phyloP scores from a whole-genome alignment of 2,797 vertebrate species.

The Crenuchus spilurus region DNA sequence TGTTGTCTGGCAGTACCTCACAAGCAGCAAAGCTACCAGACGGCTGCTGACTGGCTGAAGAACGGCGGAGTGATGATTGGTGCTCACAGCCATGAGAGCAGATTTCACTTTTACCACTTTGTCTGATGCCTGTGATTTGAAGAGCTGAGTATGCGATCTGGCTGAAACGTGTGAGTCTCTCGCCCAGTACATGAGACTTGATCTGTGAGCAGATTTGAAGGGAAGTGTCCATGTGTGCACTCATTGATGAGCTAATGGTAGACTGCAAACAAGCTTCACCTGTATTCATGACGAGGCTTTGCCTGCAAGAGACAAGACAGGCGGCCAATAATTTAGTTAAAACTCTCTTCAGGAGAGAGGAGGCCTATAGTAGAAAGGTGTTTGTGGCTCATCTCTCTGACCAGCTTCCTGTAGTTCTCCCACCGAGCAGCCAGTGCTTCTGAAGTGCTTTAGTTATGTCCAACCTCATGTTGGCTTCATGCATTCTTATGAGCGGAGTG shows the following conservation, averaged over 20 bases:
- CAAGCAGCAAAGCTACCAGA: too few relatives aligned
- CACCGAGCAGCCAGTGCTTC: constrained; percentile 6
- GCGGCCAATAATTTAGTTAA: constrained; percentile 8
- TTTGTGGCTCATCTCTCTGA: not conserved
- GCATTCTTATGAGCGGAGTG: constrained; percentile 20
- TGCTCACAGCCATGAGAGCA: too few relatives aligned
- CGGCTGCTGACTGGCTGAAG: too few relatives aligned
- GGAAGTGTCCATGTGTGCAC: not conserved
- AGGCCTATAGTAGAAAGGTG: constrained; percentile 5
- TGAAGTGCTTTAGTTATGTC: constrained; percentile 27
- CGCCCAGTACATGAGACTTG: too few relatives aligned
- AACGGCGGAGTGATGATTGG: too few relatives aligned
- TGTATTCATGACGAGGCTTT: not conserved
- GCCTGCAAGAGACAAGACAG: not conserved
- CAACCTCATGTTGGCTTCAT: constrained; percentile 29
- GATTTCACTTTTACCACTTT: too few relatives aligned
- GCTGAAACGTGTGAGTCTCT: too few relatives aligned
- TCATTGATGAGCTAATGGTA: too few relatives aligned
- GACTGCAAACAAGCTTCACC: too few relatives aligned
- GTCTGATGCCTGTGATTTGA: too few relatives aligned
- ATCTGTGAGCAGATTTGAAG: not conserved
- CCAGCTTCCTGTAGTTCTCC: not conserved
- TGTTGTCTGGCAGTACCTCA: too few relatives aligned
- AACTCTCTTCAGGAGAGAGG: constrained; percentile 1
- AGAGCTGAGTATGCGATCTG: too few relatives aligned